Evolutionary conservation across 2,797 vertebrate genomes (phyloP).

Genomic region (Sebastes diploproa): DNA sequence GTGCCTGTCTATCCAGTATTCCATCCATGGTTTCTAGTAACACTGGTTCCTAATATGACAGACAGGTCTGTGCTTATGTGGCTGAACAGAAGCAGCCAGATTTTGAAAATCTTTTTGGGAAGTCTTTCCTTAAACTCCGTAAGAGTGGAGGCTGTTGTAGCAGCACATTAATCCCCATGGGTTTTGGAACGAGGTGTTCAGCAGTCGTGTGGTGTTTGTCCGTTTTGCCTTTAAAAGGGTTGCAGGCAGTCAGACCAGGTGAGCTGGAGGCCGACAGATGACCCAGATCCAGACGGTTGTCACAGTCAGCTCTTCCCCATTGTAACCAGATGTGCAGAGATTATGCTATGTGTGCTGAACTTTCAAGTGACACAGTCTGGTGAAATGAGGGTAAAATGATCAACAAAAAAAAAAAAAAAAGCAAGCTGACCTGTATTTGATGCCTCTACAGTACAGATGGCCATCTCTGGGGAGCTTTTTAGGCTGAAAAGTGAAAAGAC

Average conservation of each 20-base stretch:
- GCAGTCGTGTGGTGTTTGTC: not conserved
- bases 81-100: too few species aligned
- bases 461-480: constrained; percentile 16
- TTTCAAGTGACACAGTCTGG: not conserved
- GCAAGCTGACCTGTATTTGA: constrained; percentile 15
- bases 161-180: not conserved
- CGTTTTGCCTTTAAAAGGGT: not conserved
- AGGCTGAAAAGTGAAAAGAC: not conserved
- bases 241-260: not conserved
- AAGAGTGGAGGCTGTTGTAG: not conserved
- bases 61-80: too few species aligned
- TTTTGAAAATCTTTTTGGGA: not conserved
- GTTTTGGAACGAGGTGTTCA: not conserved
- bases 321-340: constrained; percentile 13
- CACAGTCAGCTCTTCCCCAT: not conserved
- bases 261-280: not conserved
- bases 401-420: not conserved
- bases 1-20: too few species aligned
- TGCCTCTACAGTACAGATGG: constrained; percentile 7
- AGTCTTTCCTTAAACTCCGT: not conserved
- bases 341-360: not conserved
- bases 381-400: not conserved
- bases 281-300: constrained; percentile 16
- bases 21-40: too few species aligned
- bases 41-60: too few species aligned